Base-by-base conservation (phyloP, 2,797 vertebrate species). In the Silurus aristotelis region DNA sequence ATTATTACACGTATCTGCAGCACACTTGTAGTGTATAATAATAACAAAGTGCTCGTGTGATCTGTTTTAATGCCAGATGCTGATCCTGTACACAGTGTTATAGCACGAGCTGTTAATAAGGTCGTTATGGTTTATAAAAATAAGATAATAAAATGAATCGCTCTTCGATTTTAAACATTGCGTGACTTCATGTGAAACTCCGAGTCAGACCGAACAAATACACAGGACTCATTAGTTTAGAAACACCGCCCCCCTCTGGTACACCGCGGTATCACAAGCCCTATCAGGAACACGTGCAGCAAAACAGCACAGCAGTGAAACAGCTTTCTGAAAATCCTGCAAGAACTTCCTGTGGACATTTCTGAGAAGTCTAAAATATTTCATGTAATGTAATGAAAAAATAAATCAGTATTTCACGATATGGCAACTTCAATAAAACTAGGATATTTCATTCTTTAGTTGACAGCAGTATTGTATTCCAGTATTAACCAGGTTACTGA, bases 161-260 rank as follows among this genome's bases (percentile, higher is more conserved):
- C 20, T 52, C 52, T 79, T n/a, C 22, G 20, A 1, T 15, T 46
- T 63, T 19, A 12, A 27, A 19, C 27, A 27, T 52, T 66, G 61
- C 55, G 55, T 60, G 75, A 60, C 75, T 13, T 61, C 5, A 22
- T 43, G 19, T 22, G 19, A 38, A 9, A 64, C 27, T 22, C 22
- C 27, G 67, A 19, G 31, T 72, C 56, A 63, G 19, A 3, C 38
- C 13, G 58, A 83, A 27, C 17, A 38, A 78, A 84, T 63, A 77
- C 20, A 60, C 1, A 13, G 60, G 6, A 15, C 20, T 22, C n/a
- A 84, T 25, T 70, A 80, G 43, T 60, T 31, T 71, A 72, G 9
- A 84, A 52, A 80, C 68, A n/a, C 56, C 63, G 84, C 84, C 66
- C 58, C 72, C 83, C 0, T 61, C 25, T 22, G 66, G 66, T 12